These are phyloP conservation scores for Diacarnus erythraeanus DNA, from an alignment of 37 sponge, comb jelly and placozoan genomes.

Conservation along the genomic window DNA sequence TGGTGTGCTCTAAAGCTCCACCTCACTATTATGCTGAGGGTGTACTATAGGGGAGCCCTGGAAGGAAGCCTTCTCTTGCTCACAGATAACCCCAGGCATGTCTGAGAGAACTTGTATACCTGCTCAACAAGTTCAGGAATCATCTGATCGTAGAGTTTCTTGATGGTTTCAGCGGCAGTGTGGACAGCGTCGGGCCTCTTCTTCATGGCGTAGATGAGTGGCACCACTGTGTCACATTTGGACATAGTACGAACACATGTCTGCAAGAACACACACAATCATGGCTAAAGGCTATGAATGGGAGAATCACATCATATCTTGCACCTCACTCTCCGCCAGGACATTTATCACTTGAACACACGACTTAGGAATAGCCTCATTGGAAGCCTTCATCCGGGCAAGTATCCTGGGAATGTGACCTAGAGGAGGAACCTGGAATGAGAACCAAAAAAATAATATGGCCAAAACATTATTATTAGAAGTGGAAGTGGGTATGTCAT, in stretches of 20 bases:
- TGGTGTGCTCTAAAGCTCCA: too few species aligned
- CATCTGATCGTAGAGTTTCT: conserved; percentile 70
- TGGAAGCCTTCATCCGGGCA: conserved; percentile 79
- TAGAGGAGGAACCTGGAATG: conserved; percentile 83
- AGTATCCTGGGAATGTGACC: conserved; percentile 96
- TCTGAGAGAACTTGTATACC: conserved; percentile 24
- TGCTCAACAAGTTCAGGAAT: conserved; percentile 78
- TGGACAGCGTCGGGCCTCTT: conserved; percentile 70
- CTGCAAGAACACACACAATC: conserved; percentile 33
- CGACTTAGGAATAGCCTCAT: conserved; percentile 82
- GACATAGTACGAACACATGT: conserved; percentile 92
- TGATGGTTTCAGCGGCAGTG: conserved; percentile 70
- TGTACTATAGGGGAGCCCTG: too few species aligned
- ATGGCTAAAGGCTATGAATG: neutral
- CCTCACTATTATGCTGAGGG: too few species aligned
- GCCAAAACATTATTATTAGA: too few species aligned
- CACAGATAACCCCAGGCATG: neutral
- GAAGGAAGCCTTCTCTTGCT: too few species aligned
- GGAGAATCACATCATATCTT: conserved; percentile 3
- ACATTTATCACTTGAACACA: conserved; percentile 79
- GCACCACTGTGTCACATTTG: conserved; percentile 65
- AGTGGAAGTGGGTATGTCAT: neutral
- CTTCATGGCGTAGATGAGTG: conserved; percentile 92
- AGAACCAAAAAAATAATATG: too few species aligned
- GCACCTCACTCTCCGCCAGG: conserved; percentile 81